Percentiles rank a stretch among this genome's conserved stretches.
These are phyloP conservation scores for Haplochromis burtoni DNA, from an alignment of 2,113 vertebrate species.

Conservation along the genomic window DNA sequence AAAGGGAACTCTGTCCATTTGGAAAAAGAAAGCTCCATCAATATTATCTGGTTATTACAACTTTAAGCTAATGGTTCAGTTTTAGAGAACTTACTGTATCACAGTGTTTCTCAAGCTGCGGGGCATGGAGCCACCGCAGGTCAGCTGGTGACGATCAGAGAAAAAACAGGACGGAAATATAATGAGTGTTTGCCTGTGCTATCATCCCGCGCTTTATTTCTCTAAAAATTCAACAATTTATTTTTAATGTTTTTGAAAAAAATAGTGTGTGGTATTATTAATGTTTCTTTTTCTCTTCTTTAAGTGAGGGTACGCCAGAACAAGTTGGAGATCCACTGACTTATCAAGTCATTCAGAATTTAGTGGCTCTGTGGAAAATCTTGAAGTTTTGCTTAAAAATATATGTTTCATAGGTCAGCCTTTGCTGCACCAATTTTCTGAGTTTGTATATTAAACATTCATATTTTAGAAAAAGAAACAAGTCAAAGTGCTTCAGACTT, in stretches of 20 bases:
- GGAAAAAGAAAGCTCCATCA: fast-evolving
- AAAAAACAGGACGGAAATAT: neutral
- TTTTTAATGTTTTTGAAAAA: neutral
- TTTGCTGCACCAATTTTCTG: neutral
- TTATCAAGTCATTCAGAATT: neutral
- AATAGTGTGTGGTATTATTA: fast-evolving
- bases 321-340: neutral
- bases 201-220: fast-evolving
- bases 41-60: neutral
- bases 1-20: neutral
- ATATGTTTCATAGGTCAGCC: neutral
- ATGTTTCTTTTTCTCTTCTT: neutral
- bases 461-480: neutral
- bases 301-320: neutral
- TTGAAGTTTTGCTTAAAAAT: neutral
- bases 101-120: neutral
- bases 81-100: neutral
- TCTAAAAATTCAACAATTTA: neutral
- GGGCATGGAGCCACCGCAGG: fast-evolving
- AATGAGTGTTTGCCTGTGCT: neutral
- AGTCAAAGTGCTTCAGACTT: neutral
- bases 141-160: neutral
- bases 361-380: neutral
- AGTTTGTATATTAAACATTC: neutral
- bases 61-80: neutral